Evolutionary conservation across 2,113 vertebrate genomes (phyloP), one percentile per base, ranked within the genome.

Genomic region (Chaetura pelagica): DNA sequence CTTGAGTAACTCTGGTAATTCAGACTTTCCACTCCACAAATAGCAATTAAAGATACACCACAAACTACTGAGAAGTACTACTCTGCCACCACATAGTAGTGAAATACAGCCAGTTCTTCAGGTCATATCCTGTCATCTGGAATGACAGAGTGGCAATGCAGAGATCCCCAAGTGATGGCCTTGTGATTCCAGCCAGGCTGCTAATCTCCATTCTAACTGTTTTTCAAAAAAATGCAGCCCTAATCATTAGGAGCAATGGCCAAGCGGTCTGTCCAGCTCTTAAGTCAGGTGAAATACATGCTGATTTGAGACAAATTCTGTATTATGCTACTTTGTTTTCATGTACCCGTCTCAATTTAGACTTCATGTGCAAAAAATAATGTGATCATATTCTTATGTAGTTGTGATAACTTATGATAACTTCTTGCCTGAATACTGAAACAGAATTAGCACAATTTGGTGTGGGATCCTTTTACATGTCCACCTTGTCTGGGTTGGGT

Each of bases 221-320:
- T 2, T 0, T 57, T 90, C 64, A 44, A 58, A 69, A 29, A 21
- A 59, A 58, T 44, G 48, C 54, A 51, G 44, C 54, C 44, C 73
- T 58, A 23, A 57, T 44, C 62, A 34, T 3, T 24, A 17, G 34
- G 46, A 84, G 52, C 42, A 71, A 3, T n/a, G 42, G 16, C 21
- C 22, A 16, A 16, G 27, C 4, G 8, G 10, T 76, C 40, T 51
- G 27, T 46, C 40, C 0, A 0, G 7, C 71, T 59, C n/a, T 72
- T 15, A 26, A 66, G 23, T 77, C n/a, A 34, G 49, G 67, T 79
- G 32, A 76, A 62, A 27, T 61, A 46, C 0, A 7, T 55, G 27
- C 42, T 72, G 35, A 38, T 35, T 63, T 67, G 16, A 77, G 62
- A 35, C 68, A 84, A 40, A 57, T 51, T 78, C 59, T 35, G 7